Percentiles rank a stretch among this genome's conserved stretches.
These are phyloP conservation scores for Erpetoichthys calabaricus DNA, from an alignment of 2,797 vertebrate species.

Conservation along the genomic window DNA sequence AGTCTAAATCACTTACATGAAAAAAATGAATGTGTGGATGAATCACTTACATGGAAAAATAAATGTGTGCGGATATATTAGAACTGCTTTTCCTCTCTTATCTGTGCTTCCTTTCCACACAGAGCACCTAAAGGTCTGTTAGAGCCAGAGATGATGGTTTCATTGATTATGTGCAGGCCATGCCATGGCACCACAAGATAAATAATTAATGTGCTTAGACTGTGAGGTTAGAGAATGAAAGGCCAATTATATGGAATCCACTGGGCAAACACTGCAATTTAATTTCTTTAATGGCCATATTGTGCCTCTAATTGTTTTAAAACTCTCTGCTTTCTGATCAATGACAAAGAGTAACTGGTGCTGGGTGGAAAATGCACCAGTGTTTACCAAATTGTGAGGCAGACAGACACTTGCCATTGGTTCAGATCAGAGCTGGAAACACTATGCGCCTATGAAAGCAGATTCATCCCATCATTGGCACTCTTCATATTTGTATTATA, in stretches of 20 bases:
- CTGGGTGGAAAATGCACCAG: no score
- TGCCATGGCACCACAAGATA: constrained; percentile 25
- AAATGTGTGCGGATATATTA: neutral
- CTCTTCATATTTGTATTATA: no score
- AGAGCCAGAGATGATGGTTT: constrained; percentile 37
- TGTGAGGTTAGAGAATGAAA: constrained; percentile 28
- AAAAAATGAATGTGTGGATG: no score
- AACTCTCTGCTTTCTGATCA: constrained; percentile 4
- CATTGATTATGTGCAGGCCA: constrained; percentile 42
- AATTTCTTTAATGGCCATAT: neutral
- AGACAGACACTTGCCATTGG: no score
- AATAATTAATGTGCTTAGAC: constrained; percentile 44
- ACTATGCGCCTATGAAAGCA: no score
- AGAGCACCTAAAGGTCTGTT: constrained; percentile 24
- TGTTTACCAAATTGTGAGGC: no score
- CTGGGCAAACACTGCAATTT: constrained; percentile 2
- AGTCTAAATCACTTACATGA: no score
- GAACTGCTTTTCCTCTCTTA: neutral
- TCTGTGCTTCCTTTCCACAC: neutral
- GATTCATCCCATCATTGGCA: no score
- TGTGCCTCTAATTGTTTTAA: constrained; percentile 24
- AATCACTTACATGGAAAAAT: neutral
- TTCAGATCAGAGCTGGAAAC: no score
- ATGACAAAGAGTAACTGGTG: neutral
- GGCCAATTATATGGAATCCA: constrained; percentile 8